These are phyloP conservation scores for Brachionus paranguensis DNA, from an alignment of 1,140 invertebrate genomes.

Conservation along the genomic window DNA sequence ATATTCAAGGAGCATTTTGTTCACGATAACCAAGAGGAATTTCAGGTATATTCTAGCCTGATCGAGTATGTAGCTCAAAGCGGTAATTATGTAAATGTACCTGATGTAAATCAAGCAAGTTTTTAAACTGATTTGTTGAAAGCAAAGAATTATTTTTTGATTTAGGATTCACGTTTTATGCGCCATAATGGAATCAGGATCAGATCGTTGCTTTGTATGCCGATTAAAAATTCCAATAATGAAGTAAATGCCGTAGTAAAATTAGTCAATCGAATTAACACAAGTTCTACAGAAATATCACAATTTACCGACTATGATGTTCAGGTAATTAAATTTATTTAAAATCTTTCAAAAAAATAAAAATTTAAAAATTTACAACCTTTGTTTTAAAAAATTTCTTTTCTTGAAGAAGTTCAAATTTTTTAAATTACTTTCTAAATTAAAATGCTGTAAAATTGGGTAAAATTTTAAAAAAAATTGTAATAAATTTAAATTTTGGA, in stretches of 20 bases:
- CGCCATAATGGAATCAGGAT: background rate
- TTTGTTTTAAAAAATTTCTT: too few species aligned
- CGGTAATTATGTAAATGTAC: constrained; percentile 50
- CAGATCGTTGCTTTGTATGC: constrained; percentile 63
- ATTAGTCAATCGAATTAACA: constrained; percentile 77
- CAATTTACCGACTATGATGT: constrained; percentile 55
- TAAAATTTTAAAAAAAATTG: too few species aligned
- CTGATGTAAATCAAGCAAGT: constrained; percentile 55
- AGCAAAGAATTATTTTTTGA: background rate
- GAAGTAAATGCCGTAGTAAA: constrained; percentile 93
- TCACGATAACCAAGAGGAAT: background rate
- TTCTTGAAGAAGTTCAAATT: too few species aligned
- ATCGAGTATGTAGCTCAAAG: constrained; percentile 46
- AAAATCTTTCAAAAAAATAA: too few species aligned
- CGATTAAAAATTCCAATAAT: constrained; percentile 88
- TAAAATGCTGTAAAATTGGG: too few species aligned
- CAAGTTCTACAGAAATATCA: constrained; percentile 44
- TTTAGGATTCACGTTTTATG: background rate
- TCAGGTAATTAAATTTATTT: constrained; percentile 47
- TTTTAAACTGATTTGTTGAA: background rate
- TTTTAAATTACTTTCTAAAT: too few species aligned
- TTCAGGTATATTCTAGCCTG: constrained; percentile 36
- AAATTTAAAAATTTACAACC: too few species aligned
- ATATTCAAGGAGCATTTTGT: background rate
- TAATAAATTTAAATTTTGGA: too few species aligned